Percentiles rank a stretch among this genome's conserved stretches.
These are phyloP conservation scores for Gasterosteus nipponicus DNA, from an alignment of 2,113 vertebrate genomes.

Conservation along the genomic window DNA sequence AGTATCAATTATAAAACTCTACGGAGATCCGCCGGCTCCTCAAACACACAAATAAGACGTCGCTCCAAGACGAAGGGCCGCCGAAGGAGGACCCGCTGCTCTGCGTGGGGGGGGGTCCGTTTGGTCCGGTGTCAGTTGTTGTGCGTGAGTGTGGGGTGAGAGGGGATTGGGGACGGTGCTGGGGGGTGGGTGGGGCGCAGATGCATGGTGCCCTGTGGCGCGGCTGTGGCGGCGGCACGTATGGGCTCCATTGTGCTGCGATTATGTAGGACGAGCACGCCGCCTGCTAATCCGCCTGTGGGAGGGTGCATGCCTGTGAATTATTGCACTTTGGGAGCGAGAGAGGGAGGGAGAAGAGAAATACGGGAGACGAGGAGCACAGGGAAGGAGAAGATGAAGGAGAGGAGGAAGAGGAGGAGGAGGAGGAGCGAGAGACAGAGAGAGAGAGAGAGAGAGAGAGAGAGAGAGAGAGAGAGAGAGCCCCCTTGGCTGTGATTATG, in stretches of 20 bases:
- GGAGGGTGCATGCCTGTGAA: conserved; percentile 84
- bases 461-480: conserved; percentile 63
- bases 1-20: not conserved
- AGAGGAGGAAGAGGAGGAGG: conserved; percentile 37
- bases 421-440: conserved; percentile 35
- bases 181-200: conserved; percentile 48
- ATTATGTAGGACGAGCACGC: conserved; percentile 84
- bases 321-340: conserved; percentile 78
- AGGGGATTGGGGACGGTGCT: not conserved
- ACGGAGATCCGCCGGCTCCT: not conserved
- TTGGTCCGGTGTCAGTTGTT: conserved; percentile 63
- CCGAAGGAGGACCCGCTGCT: conserved; percentile 6
- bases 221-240: conserved; percentile 70
- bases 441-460: conserved; percentile 62
- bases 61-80: not conserved
- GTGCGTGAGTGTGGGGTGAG: not conserved
- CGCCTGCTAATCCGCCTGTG: conserved; percentile 83
- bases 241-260: conserved; percentile 78
- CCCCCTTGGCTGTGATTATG: conserved; percentile 86
- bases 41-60: conserved; percentile 3
- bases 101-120: conserved; percentile 61
- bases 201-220: conserved; percentile 74
- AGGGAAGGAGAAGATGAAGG: conserved; percentile 44
- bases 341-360: not conserved
- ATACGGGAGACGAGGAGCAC: conserved; percentile 52